These are phyloP conservation scores for Chloroceryle amazona DNA, from an alignment of 2,797 vertebrate genomes.

Conservation along the genomic window DNA sequence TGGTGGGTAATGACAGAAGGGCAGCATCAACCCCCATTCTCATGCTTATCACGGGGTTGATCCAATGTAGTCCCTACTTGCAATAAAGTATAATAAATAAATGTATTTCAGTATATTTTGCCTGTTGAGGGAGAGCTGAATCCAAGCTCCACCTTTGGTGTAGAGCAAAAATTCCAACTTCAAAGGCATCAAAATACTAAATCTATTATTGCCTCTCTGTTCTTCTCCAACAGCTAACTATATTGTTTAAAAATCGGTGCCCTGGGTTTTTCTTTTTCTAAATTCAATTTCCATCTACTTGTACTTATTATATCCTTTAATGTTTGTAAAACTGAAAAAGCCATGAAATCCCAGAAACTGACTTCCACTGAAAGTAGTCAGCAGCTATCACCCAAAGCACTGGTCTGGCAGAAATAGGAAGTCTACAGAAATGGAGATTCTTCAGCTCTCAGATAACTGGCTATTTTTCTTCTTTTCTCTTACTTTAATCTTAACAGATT, in stretches of 20 bases:
- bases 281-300: background rate
- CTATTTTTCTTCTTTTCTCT: background rate
- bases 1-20: background rate
- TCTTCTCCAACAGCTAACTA: background rate
- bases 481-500: background rate
- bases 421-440: background rate
- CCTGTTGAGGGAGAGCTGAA: background rate
- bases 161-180: background rate
- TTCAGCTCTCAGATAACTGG: background rate
- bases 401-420: background rate
- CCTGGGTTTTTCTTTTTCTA: background rate
- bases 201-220: background rate
- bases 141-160: background rate
- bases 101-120: background rate
- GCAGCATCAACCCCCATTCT: background rate
- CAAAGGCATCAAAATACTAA: background rate
- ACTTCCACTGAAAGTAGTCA: background rate
- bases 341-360: background rate
- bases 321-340: background rate
- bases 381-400: background rate
- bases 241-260: background rate
- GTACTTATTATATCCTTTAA: background rate
- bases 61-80: background rate
- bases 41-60: background rate
- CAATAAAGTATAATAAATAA: background rate